phyloP scores from a whole-genome alignment of 2,888 invertebrate species.

The Blastobasis lacticolella region DNA sequence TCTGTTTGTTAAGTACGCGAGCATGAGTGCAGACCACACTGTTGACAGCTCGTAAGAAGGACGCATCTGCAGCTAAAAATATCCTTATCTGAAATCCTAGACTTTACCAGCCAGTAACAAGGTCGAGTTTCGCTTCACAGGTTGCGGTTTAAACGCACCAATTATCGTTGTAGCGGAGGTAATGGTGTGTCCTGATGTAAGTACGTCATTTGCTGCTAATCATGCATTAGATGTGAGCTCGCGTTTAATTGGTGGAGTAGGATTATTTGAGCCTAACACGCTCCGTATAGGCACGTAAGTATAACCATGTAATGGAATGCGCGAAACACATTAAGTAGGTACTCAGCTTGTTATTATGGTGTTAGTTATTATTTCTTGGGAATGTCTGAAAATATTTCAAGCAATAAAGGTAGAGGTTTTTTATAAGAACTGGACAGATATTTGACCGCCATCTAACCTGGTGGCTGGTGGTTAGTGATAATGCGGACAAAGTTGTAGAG shows the following conservation, averaged over 20 bases:
- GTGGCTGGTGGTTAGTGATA: too few species aligned
- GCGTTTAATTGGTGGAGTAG: conserved; percentile 10
- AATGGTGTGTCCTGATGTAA: conserved; percentile 17
- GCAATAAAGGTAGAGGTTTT: too few species aligned
- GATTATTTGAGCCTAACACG: neutral
- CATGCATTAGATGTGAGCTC: conserved; percentile 10
- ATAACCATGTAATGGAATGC: neutral
- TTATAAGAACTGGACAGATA: too few species aligned
- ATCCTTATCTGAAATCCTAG: too few species aligned
- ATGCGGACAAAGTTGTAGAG: too few species aligned
- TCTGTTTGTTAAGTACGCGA: neutral
- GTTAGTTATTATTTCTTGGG: too few species aligned
- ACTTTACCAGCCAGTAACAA: neutral
- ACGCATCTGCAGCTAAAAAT: neutral
- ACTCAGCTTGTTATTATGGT: neutral
- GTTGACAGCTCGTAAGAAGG: neutral
- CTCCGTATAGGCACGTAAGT: neutral
- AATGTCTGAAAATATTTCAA: too few species aligned
- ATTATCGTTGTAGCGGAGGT: conserved; percentile 5
- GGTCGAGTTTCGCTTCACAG: neutral
- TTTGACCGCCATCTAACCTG: too few species aligned
- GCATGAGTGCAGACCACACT: conserved; percentile 2
- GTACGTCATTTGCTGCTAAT: conserved; percentile 17
- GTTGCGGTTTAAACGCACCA: neutral
- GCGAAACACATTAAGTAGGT: neutral